A percentile compares a stretch with the other conserved stretches of the same genome.
These are phyloP conservation scores for Siniperca undulata DNA, from an alignment of 2,797 vertebrate species.

Conservation along the genomic window DNA sequence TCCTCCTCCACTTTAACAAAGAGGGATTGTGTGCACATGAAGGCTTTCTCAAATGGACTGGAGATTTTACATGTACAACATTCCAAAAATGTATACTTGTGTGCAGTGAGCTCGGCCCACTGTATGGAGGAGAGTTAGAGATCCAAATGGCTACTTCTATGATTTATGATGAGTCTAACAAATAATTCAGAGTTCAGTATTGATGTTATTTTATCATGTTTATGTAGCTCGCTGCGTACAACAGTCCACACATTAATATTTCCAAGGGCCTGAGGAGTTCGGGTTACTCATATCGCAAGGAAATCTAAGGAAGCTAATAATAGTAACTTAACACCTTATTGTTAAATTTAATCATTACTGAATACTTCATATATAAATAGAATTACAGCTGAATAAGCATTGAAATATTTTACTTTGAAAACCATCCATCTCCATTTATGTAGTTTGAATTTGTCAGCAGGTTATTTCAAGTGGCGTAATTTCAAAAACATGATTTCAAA, in stretches of 20 bases:
- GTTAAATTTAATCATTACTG: background rate
- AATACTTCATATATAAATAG: background rate
- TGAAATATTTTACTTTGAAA: background rate
- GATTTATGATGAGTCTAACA: conserved; percentile 44
- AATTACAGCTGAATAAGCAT: background rate
- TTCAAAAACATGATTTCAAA: background rate
- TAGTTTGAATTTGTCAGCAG: background rate
- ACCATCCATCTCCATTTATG: background rate
- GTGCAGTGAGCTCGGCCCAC: background rate
- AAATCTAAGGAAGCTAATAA: background rate
- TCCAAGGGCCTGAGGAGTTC: background rate
- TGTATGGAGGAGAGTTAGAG: background rate
- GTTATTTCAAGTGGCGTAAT: background rate
- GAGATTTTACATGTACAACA: conserved; percentile 51
- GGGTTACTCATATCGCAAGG: background rate
- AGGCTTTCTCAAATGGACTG: conserved; percentile 5
- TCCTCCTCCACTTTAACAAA: background rate
- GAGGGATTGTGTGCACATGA: background rate
- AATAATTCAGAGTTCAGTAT: conserved; percentile 52
- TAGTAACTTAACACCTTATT: background rate
- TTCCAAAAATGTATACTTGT: conserved; percentile 57
- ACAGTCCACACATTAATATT: background rate
- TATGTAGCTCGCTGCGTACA: conserved; percentile 24
- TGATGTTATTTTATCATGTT: conserved; percentile 45
- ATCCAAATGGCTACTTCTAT: conserved; percentile 18